Evolutionary conservation across 2,888 invertebrate species (phyloP).

Genomic region (Hypercompe scribonia): DNA sequence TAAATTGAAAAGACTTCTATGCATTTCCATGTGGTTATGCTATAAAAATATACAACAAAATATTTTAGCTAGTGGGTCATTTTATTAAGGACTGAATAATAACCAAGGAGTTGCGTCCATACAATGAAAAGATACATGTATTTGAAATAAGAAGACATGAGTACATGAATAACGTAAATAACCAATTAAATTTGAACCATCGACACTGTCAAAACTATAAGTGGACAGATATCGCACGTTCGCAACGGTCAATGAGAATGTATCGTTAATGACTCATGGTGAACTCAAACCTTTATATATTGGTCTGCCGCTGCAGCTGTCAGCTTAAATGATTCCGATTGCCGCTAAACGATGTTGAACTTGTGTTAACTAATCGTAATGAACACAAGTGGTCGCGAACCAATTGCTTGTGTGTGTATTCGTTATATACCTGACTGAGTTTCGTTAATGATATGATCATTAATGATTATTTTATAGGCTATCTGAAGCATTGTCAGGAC

Average conservation of each 20-base stretch:
- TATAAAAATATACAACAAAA: too few relatives aligned
- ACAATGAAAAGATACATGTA: too few relatives aligned
- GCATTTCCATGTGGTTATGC: too few relatives aligned
- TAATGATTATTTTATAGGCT: background rate
- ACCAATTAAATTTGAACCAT: background rate
- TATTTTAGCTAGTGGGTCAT: too few relatives aligned
- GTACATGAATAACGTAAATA: background rate
- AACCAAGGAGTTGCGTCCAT: background rate
- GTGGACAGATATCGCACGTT: background rate
- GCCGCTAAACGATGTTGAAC: conserved; percentile 59
- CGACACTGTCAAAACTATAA: background rate
- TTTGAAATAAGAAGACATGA: background rate
- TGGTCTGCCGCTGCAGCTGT: conserved; percentile 33
- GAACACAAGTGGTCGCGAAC: conserved; percentile 36
- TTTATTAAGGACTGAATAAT: background rate
- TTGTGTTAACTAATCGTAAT: conserved; percentile 60
- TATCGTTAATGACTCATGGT: conserved; percentile 11
- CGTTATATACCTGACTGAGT: background rate
- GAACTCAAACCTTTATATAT: conserved; percentile 5
- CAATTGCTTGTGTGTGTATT: conserved; percentile 14
- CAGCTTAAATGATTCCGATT: conserved; percentile 56
- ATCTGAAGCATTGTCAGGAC: too few relatives aligned
- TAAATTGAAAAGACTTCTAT: too few relatives aligned
- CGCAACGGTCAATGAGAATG: background rate
- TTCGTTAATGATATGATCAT: background rate